phyloP scores from a whole-genome alignment of 2,888 invertebrate genomes.

The Petrophora chlorosata region DNA sequence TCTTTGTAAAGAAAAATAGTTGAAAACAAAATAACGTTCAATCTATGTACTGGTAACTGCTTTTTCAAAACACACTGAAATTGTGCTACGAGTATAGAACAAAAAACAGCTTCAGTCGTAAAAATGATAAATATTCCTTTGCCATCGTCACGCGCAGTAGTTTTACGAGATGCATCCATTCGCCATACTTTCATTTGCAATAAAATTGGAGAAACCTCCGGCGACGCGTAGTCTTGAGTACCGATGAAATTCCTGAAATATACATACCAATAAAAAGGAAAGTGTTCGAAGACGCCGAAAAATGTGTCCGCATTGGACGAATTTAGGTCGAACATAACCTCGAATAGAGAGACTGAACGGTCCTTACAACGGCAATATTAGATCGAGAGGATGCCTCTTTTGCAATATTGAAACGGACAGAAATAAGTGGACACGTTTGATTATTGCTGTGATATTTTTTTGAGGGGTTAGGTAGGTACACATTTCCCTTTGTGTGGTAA shows the following conservation, averaged over 20 bases:
- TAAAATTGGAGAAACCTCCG: slow-evolving; percentile 50
- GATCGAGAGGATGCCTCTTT: slow-evolving; percentile 57
- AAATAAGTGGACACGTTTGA: slow-evolving; percentile 33
- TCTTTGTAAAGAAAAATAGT: too few relatives aligned
- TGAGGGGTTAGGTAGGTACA: slow-evolving; percentile 12
- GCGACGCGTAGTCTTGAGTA: slow-evolving; percentile 38
- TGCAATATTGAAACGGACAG: slow-evolving; percentile 56
- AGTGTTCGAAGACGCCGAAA: slow-evolving; percentile 64
- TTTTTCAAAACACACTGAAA: too few relatives aligned
- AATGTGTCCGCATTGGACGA: slow-evolving; percentile 72
- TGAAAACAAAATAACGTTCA: too few relatives aligned
- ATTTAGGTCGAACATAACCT: slow-evolving; percentile 71
- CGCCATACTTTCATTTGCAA: slow-evolving; percentile 58
- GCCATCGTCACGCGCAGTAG: slow-evolving; percentile 34
- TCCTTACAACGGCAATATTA: slow-evolving; percentile 66
- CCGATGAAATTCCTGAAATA: slow-evolving; percentile 64
- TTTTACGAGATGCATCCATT: slow-evolving; percentile 52
- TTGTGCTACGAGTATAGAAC: background rate
- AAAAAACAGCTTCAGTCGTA: slow-evolving; percentile 22
- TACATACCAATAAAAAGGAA: slow-evolving; percentile 71
- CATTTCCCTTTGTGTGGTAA: background rate
- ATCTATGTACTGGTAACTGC: too few relatives aligned
- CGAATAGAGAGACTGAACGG: slow-evolving; percentile 66
- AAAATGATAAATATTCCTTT: slow-evolving; percentile 28
- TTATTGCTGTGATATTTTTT: slow-evolving; percentile 19